These are phyloP conservation scores for Phalacrocorax carbo DNA, from an alignment of 2,113 vertebrate genomes.

Conservation along the genomic window DNA sequence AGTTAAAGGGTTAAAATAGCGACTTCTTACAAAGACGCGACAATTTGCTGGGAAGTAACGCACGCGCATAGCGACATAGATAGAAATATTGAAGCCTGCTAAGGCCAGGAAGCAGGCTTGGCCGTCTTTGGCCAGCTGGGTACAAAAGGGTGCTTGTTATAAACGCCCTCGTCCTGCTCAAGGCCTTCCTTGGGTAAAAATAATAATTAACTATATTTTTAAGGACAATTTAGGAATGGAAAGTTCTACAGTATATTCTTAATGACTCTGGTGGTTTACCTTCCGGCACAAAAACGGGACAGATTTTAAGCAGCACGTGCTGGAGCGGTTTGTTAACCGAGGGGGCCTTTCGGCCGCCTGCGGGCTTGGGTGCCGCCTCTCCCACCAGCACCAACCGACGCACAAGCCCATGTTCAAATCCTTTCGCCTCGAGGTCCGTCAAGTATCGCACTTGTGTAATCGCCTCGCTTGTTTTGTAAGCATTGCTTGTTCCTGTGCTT, in stretches of 20 bases:
- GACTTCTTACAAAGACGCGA: not conserved
- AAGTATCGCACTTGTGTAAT: not conserved
- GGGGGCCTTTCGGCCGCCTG: rapidly evolving
- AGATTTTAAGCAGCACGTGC: not conserved
- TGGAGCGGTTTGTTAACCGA: not conserved
- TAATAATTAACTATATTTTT: not conserved
- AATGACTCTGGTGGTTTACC: not conserved
- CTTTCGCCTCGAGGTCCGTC: not conserved
- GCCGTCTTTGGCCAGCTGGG: not conserved
- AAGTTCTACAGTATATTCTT: not conserved
- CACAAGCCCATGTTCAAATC: rapidly evolving
- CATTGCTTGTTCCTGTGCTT: not conserved
- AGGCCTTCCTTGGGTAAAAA: not conserved
- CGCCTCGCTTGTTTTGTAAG: not conserved
- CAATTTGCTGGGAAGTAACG: not conserved
- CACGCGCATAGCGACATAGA: rapidly evolving
- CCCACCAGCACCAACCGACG: not conserved
- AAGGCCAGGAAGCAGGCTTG: not conserved
- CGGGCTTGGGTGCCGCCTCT: not conserved
- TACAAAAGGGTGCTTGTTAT: rapidly evolving
- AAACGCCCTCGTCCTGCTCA: not conserved
- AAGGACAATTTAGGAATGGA: not conserved
- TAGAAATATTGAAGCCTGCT: not conserved
- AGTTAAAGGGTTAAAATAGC: not conserved
- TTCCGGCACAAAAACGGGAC: not conserved